Percentiles rank a stretch among this genome's conserved stretches.
These are phyloP conservation scores for Ceratosolen fusciceps DNA, from an alignment of 1,140 invertebrate genomes.

Conservation along the genomic window DNA sequence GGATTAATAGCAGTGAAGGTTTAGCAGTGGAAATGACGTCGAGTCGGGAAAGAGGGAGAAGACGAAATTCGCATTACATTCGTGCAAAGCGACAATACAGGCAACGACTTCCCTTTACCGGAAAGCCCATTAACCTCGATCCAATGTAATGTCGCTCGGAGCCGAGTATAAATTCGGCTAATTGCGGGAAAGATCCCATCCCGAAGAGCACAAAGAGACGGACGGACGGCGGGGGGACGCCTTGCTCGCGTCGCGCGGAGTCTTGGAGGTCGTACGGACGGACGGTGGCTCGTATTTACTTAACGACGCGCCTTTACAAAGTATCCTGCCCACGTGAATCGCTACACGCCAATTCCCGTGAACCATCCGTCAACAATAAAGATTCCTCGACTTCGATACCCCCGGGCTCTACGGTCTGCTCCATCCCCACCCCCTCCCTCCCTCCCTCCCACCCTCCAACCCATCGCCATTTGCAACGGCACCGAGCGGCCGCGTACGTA, in stretches of 20 bases:
- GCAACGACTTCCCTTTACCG: too few species aligned
- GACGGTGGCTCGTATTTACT: neutral
- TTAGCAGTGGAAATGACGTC: too few species aligned
- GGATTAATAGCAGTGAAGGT: too few species aligned
- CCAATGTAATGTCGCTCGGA: neutral
- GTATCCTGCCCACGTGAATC: neutral
- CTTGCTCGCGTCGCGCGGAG: neutral
- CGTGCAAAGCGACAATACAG: too few species aligned
- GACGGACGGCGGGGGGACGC: too few species aligned
- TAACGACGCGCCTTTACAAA: neutral
- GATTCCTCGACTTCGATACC: slow-evolving; percentile 14
- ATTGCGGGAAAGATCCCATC: neutral
- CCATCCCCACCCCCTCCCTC: too few species aligned
- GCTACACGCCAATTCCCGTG: slow-evolving; percentile 1
- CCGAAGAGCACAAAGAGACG: too few species aligned
- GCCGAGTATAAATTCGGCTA: neutral
- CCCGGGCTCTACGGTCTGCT: neutral
- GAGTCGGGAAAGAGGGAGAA: too few species aligned
- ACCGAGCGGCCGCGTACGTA: too few species aligned
- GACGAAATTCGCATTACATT: too few species aligned
- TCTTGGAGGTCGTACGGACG: neutral
- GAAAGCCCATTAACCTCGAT: neutral
- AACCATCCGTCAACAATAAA: neutral
- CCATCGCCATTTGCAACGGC: too few species aligned
- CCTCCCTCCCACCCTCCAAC: too few species aligned